Conservation (phyloP, 1,140 invertebrate species). For the Ceratina australensis region DNA sequence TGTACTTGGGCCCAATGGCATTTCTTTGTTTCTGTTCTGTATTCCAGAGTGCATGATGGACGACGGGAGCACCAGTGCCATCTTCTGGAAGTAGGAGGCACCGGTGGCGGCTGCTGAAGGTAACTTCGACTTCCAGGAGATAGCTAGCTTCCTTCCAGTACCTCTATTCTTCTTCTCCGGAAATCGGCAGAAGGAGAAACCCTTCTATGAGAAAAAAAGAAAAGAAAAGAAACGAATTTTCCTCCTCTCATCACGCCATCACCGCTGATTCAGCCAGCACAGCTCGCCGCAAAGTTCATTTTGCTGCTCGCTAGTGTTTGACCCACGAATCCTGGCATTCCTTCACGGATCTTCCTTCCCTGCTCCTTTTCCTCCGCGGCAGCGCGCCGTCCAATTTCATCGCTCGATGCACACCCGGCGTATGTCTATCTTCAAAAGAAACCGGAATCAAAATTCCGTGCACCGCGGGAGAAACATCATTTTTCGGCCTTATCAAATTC, state of each 20-base stretch:
- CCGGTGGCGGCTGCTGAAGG: slow-evolving; percentile 80
- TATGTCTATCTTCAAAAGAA: slow-evolving; percentile 21
- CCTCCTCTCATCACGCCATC: slow-evolving; percentile 74
- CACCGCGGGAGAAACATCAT: slow-evolving; percentile 8
- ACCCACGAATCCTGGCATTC: slow-evolving; percentile 57
- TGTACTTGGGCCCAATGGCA: slow-evolving; percentile 70
- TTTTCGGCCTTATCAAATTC: slow-evolving; percentile 31
- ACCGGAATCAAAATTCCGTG: slow-evolving; percentile 39
- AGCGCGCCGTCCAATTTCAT: slow-evolving; percentile 38
- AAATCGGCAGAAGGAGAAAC: slow-evolving; percentile 62
- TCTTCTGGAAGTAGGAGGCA: slow-evolving; percentile 84
- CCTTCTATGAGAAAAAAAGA: slow-evolving; percentile 53
- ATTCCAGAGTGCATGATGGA: slow-evolving; percentile 83
- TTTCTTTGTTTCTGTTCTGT: slow-evolving; percentile 81
- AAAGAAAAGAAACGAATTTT: slow-evolving; percentile 58
- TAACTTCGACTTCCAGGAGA: slow-evolving; percentile 83
- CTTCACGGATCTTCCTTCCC: slow-evolving; percentile 43
- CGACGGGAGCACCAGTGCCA: slow-evolving; percentile 81
- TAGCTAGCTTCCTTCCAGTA: slow-evolving; percentile 79
- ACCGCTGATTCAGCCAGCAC: slow-evolving; percentile 78
- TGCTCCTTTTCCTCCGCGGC: background rate
- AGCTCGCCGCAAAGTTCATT: slow-evolving; percentile 76
- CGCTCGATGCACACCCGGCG: slow-evolving; percentile 44
- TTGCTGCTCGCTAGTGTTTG: slow-evolving; percentile 76
- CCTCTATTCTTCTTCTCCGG: slow-evolving; percentile 71